These are phyloP conservation scores for Rhagoletis zephyria DNA, from an alignment of 1,140 invertebrate genomes.

Conservation along the genomic window DNA sequence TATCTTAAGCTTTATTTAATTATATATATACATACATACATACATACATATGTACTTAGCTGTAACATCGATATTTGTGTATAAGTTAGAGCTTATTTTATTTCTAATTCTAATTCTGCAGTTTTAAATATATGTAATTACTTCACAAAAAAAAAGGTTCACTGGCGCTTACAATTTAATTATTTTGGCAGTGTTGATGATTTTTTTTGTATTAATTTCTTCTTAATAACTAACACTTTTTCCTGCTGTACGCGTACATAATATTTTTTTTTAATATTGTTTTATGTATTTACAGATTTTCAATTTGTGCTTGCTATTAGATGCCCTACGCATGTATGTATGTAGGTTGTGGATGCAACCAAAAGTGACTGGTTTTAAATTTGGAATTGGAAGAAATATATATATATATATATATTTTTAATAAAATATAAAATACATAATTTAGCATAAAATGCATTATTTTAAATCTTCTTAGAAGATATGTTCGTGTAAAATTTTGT, in stretches of 20 bases:
- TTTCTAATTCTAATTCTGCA: background rate
- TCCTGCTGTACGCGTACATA: background rate
- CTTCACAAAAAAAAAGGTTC: background rate
- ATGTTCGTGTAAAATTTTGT: no score
- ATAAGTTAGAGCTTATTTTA: background rate
- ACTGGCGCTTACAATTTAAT: background rate
- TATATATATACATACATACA: no score
- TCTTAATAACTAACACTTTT: background rate
- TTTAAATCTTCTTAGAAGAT: no score
- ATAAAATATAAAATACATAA: background rate
- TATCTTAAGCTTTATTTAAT: background rate
- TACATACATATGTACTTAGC: no score
- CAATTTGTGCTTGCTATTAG: background rate
- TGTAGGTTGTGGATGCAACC: background rate
- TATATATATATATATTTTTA: background rate
- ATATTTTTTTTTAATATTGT: background rate
- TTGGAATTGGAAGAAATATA: background rate
- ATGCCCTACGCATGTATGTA: background rate
- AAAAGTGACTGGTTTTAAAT: background rate
- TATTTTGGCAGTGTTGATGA: slow-evolving; percentile 42
- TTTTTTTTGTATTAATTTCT: background rate
- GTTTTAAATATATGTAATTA: background rate
- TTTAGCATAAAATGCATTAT: background rate
- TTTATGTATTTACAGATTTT: background rate
- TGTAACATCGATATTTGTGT: slow-evolving; percentile 32